phyloP scores from a whole-genome alignment of 2,888 invertebrate genomes.

The Dynastes maya region DNA sequence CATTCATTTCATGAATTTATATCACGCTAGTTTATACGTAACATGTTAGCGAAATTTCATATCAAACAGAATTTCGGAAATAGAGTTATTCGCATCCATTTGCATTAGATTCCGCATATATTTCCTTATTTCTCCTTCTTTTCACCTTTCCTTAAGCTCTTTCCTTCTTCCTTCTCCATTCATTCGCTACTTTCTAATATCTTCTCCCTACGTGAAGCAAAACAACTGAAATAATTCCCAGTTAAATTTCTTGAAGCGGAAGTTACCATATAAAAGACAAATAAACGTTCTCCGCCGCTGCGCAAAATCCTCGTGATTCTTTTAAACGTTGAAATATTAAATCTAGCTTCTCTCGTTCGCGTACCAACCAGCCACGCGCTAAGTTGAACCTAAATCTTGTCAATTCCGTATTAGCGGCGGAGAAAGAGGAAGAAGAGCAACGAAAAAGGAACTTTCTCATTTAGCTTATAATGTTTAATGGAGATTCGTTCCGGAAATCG shows the following conservation, averaged over 20 bases:
- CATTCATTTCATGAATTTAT: too few species aligned
- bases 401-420: background rate
- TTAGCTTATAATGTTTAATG: conserved; percentile 22
- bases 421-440: background rate
- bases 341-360: background rate
- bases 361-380: background rate
- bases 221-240: conserved; percentile 29
- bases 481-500: background rate
- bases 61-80: too few species aligned
- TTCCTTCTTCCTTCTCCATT: background rate
- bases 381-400: conserved; percentile 29
- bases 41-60: too few species aligned
- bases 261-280: conserved; percentile 21
- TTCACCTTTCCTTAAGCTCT: background rate
- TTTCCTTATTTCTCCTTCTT: background rate
- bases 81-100: background rate
- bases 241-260: conserved; percentile 24
- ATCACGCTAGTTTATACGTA: too few species aligned
- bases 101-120: background rate
- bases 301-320: background rate
- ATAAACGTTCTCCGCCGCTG: background rate
- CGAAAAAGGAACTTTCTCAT: conserved; percentile 5
- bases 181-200: background rate
- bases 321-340: conserved; percentile 23
- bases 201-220: background rate